These are phyloP conservation scores for Ia io DNA, from an alignment of 2,113 vertebrate species.

Conservation along the genomic window DNA sequence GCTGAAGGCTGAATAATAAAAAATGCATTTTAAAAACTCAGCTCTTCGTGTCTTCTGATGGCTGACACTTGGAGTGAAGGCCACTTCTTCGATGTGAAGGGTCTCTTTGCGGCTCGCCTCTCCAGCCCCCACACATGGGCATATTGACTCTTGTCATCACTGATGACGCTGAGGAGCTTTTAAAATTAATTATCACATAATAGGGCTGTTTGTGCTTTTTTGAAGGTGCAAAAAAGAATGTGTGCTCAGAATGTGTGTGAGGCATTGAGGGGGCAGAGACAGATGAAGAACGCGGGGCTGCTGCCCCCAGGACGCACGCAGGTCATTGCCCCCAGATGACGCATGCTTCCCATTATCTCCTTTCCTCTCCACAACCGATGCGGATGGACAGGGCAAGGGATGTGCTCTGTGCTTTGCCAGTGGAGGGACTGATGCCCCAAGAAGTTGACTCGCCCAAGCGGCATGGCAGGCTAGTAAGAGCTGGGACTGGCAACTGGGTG, in stretches of 20 bases:
- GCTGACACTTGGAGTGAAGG: conserved; percentile 82
- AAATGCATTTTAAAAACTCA: conserved; percentile 82
- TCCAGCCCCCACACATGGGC: background rate
- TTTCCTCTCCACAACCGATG: background rate
- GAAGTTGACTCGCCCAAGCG: background rate
- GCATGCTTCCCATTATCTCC: background rate
- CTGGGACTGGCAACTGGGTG: background rate
- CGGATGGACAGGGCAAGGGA: background rate
- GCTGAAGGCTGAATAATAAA: conserved; percentile 88
- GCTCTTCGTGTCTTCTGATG: conserved; percentile 74
- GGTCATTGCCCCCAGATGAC: background rate
- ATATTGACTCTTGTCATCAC: conserved; percentile 18
- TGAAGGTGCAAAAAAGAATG: background rate
- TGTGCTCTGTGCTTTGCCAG: background rate
- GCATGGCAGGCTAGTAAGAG: background rate
- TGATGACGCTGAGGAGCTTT: conserved; percentile 23
- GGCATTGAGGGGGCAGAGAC: background rate
- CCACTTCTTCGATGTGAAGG: conserved; percentile 76
- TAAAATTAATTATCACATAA: conserved; percentile 41
- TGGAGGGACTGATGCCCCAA: background rate
- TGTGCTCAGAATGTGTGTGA: background rate
- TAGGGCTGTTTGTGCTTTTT: background rate
- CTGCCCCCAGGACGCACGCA: background rate
- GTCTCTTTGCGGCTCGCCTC: conserved; percentile 31
- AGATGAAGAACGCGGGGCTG: rapidly evolving